phyloP scores from a whole-genome alignment of 2,113 vertebrate species.

The Gymnorhina tibicen region DNA sequence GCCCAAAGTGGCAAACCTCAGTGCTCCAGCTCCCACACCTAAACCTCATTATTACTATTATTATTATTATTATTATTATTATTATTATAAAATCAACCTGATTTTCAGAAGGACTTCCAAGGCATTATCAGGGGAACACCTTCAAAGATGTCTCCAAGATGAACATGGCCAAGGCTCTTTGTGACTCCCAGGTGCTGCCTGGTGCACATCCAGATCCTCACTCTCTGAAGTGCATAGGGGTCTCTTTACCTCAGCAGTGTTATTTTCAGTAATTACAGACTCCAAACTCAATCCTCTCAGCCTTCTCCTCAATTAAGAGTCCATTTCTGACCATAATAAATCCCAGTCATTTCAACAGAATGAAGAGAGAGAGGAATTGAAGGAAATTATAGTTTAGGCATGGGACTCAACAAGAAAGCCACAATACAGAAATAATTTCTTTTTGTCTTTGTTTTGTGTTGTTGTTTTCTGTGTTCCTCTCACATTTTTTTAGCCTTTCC shows the following conservation, averaged over 20 bases:
- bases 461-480: background rate
- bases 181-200: background rate
- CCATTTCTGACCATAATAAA: background rate
- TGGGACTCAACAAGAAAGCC: background rate
- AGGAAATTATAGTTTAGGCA: background rate
- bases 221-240: accelerated
- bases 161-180: accelerated
- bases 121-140: accelerated
- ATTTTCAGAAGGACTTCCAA: background rate
- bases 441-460: background rate
- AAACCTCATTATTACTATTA: background rate
- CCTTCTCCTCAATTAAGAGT: background rate
- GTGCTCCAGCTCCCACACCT: background rate
- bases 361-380: background rate
- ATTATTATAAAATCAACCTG: background rate
- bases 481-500: background rate
- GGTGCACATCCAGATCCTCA: background rate
- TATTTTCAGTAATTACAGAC: background rate
- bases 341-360: background rate
- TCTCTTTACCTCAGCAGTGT: background rate
- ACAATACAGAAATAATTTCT: background rate
- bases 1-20: background rate
- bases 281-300: background rate
- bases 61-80: background rate
- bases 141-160: background rate